Evolutionary conservation across 2,113 vertebrate genomes (phyloP), one percentile per base, ranked within the genome.

Genomic region (Phyllopteryx taeniolatus): DNA sequence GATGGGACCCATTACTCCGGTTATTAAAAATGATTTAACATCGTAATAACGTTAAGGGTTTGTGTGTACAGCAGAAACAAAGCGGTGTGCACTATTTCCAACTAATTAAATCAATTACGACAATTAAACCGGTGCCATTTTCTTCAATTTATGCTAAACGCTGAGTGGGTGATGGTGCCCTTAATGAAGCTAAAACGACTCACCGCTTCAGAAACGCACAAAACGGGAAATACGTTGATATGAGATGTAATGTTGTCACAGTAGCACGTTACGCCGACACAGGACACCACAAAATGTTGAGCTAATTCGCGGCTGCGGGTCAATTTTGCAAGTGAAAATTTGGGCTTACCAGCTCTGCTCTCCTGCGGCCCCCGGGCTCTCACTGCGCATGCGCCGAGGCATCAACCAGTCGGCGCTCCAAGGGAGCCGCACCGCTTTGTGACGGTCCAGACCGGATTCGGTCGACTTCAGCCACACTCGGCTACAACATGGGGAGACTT

Each of bases 301-400:
- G 85, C 49, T 56, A 81, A 77, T 85, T 78, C 19, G 74, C 62
- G 71, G 27, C 77, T 79, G 61, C 47, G 43, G 72, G 81, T 83
- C 17, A 68, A 75, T 84, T 83, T 56, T 67, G 75, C 78, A 80
- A 86, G 70, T 85, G 85, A 43, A 90, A 86, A 82, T 92, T 90
- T 90, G 81, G 62, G 86, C 92, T 93, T 91, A 94, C 93, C 93
- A 92, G 91, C 90, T 83, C 85, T 88, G 85, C 86, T 90, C 89
- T 92, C 89, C 90, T 92, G 92, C 93, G 88, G 87, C 87, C 90
- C 87, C 81, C 76, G 78, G 66, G 70, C 56, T 77, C 46, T 1
- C 7, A 90, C 33, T 86, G 88, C 93, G 93, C 93, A 91, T 92
- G 93, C 93, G 92, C 80, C 62, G 20, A 31, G 19, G 43, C 63